These are phyloP conservation scores for Blastomussa wellsi DNA, from an alignment of 92 coral and sea anemone species.

Conservation along the genomic window DNA sequence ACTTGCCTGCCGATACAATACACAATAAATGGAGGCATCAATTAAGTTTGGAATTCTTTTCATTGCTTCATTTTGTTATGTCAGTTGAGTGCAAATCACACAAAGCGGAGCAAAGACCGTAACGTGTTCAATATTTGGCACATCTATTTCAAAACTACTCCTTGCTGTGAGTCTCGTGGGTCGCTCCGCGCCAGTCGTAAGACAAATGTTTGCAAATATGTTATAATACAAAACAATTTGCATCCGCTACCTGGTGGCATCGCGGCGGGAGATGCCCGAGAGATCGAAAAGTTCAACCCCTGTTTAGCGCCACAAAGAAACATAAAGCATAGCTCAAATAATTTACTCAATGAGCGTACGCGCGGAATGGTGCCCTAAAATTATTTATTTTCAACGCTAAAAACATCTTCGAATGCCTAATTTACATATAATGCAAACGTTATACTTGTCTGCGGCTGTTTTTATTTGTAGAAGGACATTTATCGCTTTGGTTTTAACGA, in stretches of 20 bases:
- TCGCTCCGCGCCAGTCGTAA: constrained; percentile 35
- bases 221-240: constrained; percentile 5
- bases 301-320: background rate
- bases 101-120: constrained; percentile 32
- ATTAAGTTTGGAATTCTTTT: constrained; percentile 33
- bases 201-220: constrained; percentile 14
- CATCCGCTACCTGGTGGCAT: background rate
- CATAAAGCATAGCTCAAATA: constrained; percentile 26
- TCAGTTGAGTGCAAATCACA: constrained; percentile 24
- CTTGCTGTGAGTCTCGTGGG: constrained; percentile 44
- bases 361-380: constrained; percentile 34
- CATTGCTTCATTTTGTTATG: constrained; percentile 18
- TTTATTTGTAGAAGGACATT: background rate
- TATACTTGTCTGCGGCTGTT: background rate
- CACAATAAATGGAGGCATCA: constrained; percentile 18
- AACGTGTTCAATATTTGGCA: constrained; percentile 19
- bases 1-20: constrained; percentile 65
- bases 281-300: constrained; percentile 16
- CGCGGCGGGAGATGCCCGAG: constrained; percentile 3
- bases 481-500: background rate
- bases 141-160: background rate
- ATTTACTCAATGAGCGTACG: constrained; percentile 1
- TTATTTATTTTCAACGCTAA: constrained; percentile 19
- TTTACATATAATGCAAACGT: background rate
- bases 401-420: background rate